Evolutionary conservation across 1,140 invertebrate species (phyloP).

Genomic region (Yoshiicerus persimilis): DNA sequence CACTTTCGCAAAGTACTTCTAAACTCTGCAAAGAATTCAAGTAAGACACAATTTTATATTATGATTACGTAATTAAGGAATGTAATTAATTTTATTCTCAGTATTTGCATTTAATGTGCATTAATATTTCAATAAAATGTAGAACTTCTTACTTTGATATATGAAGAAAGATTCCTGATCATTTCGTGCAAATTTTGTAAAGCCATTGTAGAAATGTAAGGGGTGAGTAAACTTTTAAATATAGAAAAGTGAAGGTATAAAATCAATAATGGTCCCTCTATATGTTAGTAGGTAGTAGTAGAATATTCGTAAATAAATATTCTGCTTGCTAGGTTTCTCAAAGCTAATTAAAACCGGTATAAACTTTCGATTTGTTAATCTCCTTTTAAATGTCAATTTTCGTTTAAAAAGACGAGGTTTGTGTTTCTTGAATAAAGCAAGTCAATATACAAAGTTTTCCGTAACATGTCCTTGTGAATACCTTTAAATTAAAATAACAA

Average conservation of each 20-base stretch:
- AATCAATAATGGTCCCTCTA: background rate
- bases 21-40: slow-evolving; percentile 39
- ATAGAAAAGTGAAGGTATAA: background rate
- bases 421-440: background rate
- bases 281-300: background rate
- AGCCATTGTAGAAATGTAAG: slow-evolving; percentile 35
- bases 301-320: background rate
- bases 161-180: slow-evolving; percentile 47
- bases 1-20: slow-evolving; percentile 48
- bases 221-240: background rate
- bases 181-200: slow-evolving; percentile 48
- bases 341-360: background rate
- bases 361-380: background rate
- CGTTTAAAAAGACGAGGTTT: background rate
- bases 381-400: background rate
- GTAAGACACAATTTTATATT: background rate
- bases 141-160: slow-evolving; percentile 42
- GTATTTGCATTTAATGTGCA: no score
- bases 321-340: background rate
- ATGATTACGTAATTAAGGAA: no score
- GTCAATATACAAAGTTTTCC: background rate
- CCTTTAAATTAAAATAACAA: no score
- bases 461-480: background rate
- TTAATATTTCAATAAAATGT: no score
- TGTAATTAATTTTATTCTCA: no score